Evolutionary conservation across 2,113 vertebrate species (phyloP).

Genomic region (Euleptes europaea): DNA sequence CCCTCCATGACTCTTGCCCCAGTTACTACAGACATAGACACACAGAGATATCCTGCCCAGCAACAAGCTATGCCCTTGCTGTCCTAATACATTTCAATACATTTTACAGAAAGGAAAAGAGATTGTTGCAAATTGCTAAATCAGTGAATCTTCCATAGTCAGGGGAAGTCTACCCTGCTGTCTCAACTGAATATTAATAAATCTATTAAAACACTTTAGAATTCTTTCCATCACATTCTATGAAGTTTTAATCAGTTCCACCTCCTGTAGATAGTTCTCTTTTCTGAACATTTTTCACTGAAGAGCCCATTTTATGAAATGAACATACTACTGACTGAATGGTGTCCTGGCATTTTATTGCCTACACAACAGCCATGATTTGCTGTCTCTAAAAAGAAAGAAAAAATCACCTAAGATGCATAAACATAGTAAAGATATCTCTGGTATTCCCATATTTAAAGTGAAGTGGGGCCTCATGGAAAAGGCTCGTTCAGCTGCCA

Average conservation of each 20-base stretch:
- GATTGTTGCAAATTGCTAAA: too few relatives aligned
- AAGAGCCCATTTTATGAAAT: slow-evolving; percentile 21
- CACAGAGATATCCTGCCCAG: too few relatives aligned
- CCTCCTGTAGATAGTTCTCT: not conserved
- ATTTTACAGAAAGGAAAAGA: too few relatives aligned
- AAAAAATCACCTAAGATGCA: slow-evolving; percentile 39
- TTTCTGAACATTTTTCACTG: not conserved
- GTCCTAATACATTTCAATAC: too few relatives aligned
- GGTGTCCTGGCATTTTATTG: slow-evolving; percentile 15
- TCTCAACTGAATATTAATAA: not conserved
- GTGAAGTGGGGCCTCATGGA: slow-evolving; percentile 13
- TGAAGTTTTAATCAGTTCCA: not conserved
- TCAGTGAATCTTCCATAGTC: too few relatives aligned
- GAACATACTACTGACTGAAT: slow-evolving; percentile 31
- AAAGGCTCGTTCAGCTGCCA: slow-evolving; percentile 33
- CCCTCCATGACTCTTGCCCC: too few relatives aligned
- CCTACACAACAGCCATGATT: slow-evolving; percentile 1
- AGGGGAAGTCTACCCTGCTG: too few relatives aligned
- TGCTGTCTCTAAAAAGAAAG: slow-evolving; percentile 39
- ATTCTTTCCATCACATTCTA: not conserved
- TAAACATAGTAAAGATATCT: slow-evolving; percentile 37
- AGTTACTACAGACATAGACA: too few relatives aligned
- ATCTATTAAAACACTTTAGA: not conserved
- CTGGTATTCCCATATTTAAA: slow-evolving; percentile 47
- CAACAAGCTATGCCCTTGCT: too few relatives aligned